Evolutionary conservation across 2,888 invertebrate species (phyloP).

Genomic region (Lasioglossum malachurum): DNA sequence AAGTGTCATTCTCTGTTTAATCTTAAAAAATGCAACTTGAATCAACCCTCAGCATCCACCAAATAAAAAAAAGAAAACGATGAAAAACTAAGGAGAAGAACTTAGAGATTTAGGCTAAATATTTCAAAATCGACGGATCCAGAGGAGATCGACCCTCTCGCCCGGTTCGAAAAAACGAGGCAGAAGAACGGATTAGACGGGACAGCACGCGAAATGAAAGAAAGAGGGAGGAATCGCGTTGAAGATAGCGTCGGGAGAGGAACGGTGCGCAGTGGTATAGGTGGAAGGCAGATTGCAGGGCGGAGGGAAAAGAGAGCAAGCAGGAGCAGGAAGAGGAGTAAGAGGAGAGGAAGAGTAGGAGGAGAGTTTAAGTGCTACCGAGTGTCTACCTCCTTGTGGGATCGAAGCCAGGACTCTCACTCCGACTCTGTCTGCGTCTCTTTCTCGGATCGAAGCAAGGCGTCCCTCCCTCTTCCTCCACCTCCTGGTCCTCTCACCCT

Average conservation of each 20-base stretch:
- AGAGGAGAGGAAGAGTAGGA: slow-evolving; percentile 54
- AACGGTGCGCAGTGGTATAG: slow-evolving; percentile 56
- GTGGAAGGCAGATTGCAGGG: slow-evolving; percentile 59
- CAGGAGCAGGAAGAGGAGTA: slow-evolving; percentile 17
- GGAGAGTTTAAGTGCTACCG: slow-evolving; percentile 82
- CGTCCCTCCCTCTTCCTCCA: slow-evolving; percentile 59
- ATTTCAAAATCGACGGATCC: not conserved
- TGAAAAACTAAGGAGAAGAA: not conserved
- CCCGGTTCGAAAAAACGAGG: not conserved
- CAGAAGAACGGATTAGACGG: slow-evolving; percentile 1
- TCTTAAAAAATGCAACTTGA: not conserved
- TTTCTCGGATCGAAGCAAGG: slow-evolving; percentile 83
- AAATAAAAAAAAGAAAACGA: not conserved
- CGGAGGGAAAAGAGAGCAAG: slow-evolving; percentile 60
- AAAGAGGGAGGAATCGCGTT: not conserved
- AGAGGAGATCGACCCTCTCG: not conserved
- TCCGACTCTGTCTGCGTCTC: slow-evolving; percentile 78
- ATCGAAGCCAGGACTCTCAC: slow-evolving; percentile 80
- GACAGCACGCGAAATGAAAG: not conserved
- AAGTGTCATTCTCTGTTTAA: not conserved
- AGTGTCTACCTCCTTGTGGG: slow-evolving; percentile 83
- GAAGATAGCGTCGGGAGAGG: slow-evolving; percentile 37
- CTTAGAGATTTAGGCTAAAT: not conserved
- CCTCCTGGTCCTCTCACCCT: slow-evolving; percentile 61
- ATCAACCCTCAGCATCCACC: not conserved